Evolutionary conservation across 2,888 invertebrate species (phyloP).

Genomic region (Chloroclysta siterata): DNA sequence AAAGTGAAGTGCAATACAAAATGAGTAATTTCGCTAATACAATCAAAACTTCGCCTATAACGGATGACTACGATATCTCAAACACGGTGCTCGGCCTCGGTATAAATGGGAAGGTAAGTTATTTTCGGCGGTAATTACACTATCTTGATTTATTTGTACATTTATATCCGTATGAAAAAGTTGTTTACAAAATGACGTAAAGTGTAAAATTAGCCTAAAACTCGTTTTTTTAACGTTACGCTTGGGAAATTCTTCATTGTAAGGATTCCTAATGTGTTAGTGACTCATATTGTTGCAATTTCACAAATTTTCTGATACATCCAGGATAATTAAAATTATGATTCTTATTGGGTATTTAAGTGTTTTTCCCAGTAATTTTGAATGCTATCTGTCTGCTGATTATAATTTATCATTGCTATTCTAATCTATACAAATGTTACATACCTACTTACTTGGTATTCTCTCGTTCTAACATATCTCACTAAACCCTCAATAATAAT

Average conservation of each 20-base stretch:
- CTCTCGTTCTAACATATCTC: too few species aligned
- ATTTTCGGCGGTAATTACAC: slow-evolving; percentile 19
- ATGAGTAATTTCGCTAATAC: slow-evolving; percentile 75
- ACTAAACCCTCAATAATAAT: too few species aligned
- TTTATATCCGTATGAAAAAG: slow-evolving; percentile 1
- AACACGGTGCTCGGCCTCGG: slow-evolving; percentile 97
- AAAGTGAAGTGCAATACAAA: slow-evolving; percentile 46
- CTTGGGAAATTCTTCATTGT: slow-evolving; percentile 12
- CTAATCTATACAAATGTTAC: too few species aligned
- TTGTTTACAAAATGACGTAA: slow-evolving; percentile 66
- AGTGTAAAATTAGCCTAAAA: slow-evolving; percentile 52
- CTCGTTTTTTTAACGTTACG: slow-evolving; percentile 26
- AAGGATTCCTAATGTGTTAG: neutral
- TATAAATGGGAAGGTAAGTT: slow-evolving; percentile 95
- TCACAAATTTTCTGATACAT: neutral
- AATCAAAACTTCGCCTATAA: slow-evolving; percentile 92
- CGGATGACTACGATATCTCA: slow-evolving; percentile 96
- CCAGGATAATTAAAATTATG: neutral
- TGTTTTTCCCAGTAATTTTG: neutral
- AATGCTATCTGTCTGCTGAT: neutral
- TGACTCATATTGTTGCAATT: slow-evolving; percentile 6
- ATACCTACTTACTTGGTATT: too few species aligned
- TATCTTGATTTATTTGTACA: neutral
- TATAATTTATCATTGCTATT: too few species aligned
- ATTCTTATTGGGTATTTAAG: neutral